Evolutionary conservation across 1,140 invertebrate species (phyloP), one percentile per base, ranked within the genome.

Genomic region (Cotesia glomerata): DNA sequence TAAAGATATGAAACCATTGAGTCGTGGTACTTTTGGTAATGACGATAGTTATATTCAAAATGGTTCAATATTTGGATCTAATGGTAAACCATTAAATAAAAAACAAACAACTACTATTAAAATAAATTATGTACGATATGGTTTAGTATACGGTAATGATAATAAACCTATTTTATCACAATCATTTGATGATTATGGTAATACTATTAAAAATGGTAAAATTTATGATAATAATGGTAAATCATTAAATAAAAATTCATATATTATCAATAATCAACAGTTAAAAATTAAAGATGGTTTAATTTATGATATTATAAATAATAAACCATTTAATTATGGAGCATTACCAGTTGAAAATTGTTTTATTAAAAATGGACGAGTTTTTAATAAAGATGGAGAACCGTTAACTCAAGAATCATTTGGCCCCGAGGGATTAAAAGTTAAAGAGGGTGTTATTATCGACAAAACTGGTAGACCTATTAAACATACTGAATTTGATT

Each of bases 321-420:
- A 78, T 0, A 85, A 85, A 72, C 85, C 85, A 0, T 52, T 83
- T 16, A 78, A 75, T 11, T 75, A 82, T 26, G 84, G 82, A 14
- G 70, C 66, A 11, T 61, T 82, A 0, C 69, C 71, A 4, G 72
- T 83, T 2, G 85, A 87, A 67, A 84, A 77, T 0, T 77, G 74
- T 67, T 86, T 79, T 14, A 74, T 87, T 0, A 84, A 85, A 69
- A 78, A 72, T 5, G 85, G 85, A 45, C 84, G 82, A 52, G 73
- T 86, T 5, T 84, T 77, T 11, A 74, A 80, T 1, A 76, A 73
- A 0, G 79, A 77, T 65, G 82, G 82, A 36, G 80, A 84, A 36
- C 79, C 76, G 0, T 58, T 87, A 0, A 83, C 79, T 0, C 83
- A 85, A 35, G 85, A 87, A 75, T 81, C 85, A 14, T 87, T 87